Base-by-base conservation (phyloP, 1,140 invertebrate genomes). In the Heliconius melpomene region DNA sequence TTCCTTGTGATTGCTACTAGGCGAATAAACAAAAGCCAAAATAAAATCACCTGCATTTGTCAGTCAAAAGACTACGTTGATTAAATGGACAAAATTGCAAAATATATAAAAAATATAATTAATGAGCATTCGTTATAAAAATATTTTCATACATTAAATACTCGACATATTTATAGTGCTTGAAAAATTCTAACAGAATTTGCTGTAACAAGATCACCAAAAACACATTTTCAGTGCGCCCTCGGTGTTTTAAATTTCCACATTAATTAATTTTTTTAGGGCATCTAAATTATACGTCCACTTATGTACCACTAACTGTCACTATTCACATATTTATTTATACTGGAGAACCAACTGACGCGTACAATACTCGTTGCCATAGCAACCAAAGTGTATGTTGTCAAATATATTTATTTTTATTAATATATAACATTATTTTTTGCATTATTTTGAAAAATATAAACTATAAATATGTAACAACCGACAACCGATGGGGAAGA, bases 121-220 rank as follows among this genome's bases (percentile, higher is more conserved):
- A n/a, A 57, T 20, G n/a, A 57, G 29, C 9, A 29, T 26, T 29
- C 23, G 3, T 26, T 66, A 66, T 26, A 23, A 16, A 29, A 11
- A 57, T 29, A 13, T 66, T 66, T 66, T 16, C 13, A 66, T 29
- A 66, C 26, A 66, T 66, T 66, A 66, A 66, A 23, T 1, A 66
- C 26, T 9, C 60, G n/a, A 20, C 60, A 66, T 66, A 66, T 66
- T 66, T 66, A 26, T 29, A 29, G 9, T 26, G 26, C 23, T 29
- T 66, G 9, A 66, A 60, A 60, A 66, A 29, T 66, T 26, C 54
- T 60, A 60, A 60, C 9, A 60, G 54, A 23, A 60, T 60, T 66
- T 66, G 60, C 60, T 18, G 26, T 13, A 66, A 66, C 60, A 66
- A 66, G 60, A 66, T 66, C 26, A 66, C 60, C 60, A 66, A 66